These are phyloP conservation scores for Heliocidaris tuberculata DNA, from an alignment of 35 echinoderm and acorn worm genomes.

Conservation along the genomic window DNA sequence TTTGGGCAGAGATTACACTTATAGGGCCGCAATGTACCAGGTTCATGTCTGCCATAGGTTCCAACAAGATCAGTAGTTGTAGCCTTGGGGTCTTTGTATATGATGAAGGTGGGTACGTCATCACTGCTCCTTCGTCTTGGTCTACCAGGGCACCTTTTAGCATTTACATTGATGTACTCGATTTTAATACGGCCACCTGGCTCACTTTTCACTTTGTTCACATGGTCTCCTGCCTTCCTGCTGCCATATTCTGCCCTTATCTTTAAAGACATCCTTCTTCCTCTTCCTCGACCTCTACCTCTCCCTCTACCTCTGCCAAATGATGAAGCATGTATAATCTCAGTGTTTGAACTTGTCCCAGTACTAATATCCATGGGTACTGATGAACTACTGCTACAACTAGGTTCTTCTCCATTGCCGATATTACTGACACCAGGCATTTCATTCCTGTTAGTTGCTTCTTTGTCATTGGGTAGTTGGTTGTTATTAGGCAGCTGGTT, in stretches of 20 bases:
- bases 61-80: slow-evolving; percentile 69
- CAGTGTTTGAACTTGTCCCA: neutral
- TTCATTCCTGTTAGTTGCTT: neutral
- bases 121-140: slow-evolving; percentile 47
- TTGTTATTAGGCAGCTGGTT: slow-evolving; percentile 30
- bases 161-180: slow-evolving; percentile 39
- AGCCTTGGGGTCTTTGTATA: slow-evolving; percentile 78
- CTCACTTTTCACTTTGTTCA: slow-evolving; percentile 14
- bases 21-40: slow-evolving; percentile 57
- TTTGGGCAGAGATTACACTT: slow-evolving; percentile 76
- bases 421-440: neutral
- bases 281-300: neutral
- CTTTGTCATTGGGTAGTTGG: slow-evolving; percentile 30
- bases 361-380: neutral
- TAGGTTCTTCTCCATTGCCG: neutral
- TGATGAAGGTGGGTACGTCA: slow-evolving; percentile 52
- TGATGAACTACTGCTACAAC: neutral
- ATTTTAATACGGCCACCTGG: slow-evolving; percentile 43
- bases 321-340: neutral
- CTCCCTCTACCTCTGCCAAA: neutral
- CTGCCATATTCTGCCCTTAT: slow-evolving; percentile 38
- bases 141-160: neutral
- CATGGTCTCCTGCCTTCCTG: neutral
- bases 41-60: slow-evolving; percentile 60
- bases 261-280: neutral